These are phyloP conservation scores for Drosophila repleta DNA, from an alignment of 1,140 invertebrate genomes.

Conservation along the genomic window DNA sequence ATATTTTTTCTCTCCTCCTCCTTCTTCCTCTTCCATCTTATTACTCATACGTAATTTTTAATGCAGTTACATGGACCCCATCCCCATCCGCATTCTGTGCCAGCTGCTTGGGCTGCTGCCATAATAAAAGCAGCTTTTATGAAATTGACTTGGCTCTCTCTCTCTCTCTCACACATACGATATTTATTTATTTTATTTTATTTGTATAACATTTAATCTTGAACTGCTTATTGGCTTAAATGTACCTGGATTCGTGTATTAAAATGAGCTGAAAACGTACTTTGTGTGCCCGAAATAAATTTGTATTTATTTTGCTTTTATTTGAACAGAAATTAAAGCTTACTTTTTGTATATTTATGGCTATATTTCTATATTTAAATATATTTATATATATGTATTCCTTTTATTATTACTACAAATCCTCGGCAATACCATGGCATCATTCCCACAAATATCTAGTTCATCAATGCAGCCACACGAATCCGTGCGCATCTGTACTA, in stretches of 20 bases:
- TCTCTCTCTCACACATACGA: constrained; percentile 11
- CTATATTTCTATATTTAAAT: too few species aligned
- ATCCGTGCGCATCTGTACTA: constrained; percentile 2
- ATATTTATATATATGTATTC: neutral
- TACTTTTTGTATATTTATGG: too few species aligned
- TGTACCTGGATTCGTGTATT: too few species aligned
- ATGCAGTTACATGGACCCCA: constrained; percentile 42
- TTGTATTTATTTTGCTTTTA: too few species aligned
- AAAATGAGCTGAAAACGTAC: neutral
- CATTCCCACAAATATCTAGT: constrained; percentile 28
- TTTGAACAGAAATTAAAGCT: too few species aligned
- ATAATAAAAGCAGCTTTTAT: constrained; percentile 48
- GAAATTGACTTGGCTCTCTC: constrained; percentile 28
- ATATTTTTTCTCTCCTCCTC: neutral
- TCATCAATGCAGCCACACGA: constrained; percentile 26
- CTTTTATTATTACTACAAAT: neutral
- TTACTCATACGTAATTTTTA: constrained; percentile 49
- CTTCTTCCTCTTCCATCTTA: constrained; percentile 2
- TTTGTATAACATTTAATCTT: constrained; percentile 16
- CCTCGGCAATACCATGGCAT: constrained; percentile 13
- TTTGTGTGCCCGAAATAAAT: too few species aligned
- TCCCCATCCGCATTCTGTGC: neutral
- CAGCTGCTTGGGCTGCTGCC: constrained; percentile 18
- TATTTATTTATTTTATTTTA: constrained; percentile 22
- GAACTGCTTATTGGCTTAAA: neutral